These are phyloP conservation scores for Ceratosolen solmsi DNA, from an alignment of 1,140 invertebrate genomes.

Conservation along the genomic window DNA sequence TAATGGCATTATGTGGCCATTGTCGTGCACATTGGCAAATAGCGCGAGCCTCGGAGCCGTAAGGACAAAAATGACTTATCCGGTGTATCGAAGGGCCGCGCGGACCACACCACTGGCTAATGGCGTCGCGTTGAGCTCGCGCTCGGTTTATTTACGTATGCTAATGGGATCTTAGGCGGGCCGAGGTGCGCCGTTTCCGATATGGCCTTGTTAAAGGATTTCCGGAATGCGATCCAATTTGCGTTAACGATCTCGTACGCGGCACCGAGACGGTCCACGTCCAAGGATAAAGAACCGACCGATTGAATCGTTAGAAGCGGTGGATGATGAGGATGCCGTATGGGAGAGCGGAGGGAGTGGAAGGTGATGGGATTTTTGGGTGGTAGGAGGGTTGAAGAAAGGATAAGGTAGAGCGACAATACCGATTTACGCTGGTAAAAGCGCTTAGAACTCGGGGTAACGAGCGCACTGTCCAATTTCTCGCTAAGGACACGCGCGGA, in stretches of 20 bases:
- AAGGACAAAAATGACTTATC: no score
- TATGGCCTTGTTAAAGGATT: conserved; percentile 41
- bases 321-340: conserved; percentile 19
- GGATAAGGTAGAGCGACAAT: not conserved
- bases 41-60: no score
- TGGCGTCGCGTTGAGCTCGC: no score
- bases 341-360: not conserved
- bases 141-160: conserved; percentile 28
- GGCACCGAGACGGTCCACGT: not conserved
- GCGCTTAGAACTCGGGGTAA: not conserved
- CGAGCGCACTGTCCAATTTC: conserved; percentile 25
- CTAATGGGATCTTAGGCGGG: not conserved
- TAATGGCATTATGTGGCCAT: no score
- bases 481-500: not conserved
- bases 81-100: no score
- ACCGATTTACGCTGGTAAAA: not conserved
- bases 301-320: conserved; percentile 43
- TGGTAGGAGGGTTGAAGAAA: not conserved
- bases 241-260: conserved; percentile 57
- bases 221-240: conserved; percentile 63
- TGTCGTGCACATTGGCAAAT: no score
- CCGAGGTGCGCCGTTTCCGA: not conserved
- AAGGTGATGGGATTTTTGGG: no score
- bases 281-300: not conserved
- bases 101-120: no score